A percentile compares a stretch with the other conserved stretches of the same genome.
These are phyloP conservation scores for Monopterus albus DNA, from an alignment of 2,113 vertebrate species.

Conservation along the genomic window DNA sequence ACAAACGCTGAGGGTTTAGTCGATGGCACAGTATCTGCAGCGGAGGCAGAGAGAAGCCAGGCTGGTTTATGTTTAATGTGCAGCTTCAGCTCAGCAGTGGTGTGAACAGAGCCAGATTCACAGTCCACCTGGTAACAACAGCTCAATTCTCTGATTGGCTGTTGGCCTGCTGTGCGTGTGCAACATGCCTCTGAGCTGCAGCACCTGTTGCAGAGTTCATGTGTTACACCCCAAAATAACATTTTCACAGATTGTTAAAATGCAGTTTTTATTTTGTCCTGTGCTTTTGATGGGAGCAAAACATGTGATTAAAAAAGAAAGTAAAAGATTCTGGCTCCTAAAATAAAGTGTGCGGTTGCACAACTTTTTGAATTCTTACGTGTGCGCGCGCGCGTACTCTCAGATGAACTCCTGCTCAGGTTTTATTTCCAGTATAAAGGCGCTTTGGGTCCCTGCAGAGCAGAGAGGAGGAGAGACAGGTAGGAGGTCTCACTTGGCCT, in stretches of 20 bases:
- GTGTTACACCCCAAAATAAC: too few relatives aligned
- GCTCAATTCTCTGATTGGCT: conserved; percentile 63
- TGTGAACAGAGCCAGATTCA: not conserved
- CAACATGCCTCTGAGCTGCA: too few relatives aligned
- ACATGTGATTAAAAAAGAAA: too few relatives aligned
- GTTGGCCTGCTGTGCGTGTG: conserved; percentile 42
- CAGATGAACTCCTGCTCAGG: conserved; percentile 20
- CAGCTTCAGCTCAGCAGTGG: not conserved
- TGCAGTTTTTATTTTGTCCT: too few relatives aligned
- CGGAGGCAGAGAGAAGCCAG: too few relatives aligned
- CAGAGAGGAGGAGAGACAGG: not conserved
- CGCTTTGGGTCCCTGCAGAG: not conserved
- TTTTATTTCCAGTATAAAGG: conserved; percentile 27
- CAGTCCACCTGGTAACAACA: conserved; percentile 43
- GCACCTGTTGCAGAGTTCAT: too few relatives aligned
- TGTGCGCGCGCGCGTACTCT: not conserved
- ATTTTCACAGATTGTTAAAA: too few relatives aligned
- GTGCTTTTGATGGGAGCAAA: too few relatives aligned
- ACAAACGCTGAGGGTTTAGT: too few relatives aligned
- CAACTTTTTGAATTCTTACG: not conserved
- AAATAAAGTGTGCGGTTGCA: too few relatives aligned
- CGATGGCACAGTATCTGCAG: too few relatives aligned
- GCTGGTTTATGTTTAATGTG: too few relatives aligned
- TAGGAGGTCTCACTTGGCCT: conserved; percentile 35
- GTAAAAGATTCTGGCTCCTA: not conserved